Base-by-base conservation (phyloP, 2,797 vertebrate genomes). In the Poliocrania exsul region DNA sequence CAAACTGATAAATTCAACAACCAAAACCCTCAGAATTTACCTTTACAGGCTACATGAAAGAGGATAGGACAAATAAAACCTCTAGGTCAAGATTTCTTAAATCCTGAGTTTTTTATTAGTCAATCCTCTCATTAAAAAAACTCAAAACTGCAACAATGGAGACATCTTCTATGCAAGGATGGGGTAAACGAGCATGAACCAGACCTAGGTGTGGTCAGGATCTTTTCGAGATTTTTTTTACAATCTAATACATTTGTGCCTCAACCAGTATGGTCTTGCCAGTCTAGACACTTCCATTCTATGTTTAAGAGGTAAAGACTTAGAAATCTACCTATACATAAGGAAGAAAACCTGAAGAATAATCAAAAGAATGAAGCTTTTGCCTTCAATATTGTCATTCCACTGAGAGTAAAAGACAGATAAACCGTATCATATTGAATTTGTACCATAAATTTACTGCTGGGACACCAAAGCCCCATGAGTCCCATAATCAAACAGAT, bases 201-300 rank as follows among this genome's bases (percentile, higher is more conserved):
- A 71, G 35, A 83, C 44, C 15, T 29, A 54, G 0, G 0, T 26
- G 18, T 0, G 0, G 26, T 49, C 73, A 70, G 18, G 29, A 54
- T 16, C 42, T 53, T 62, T 19, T 24, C 0, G 7, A 88, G 69
- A 35, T 19, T 75, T 42, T 75, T 42, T 94, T 61, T n/a, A 57
- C 1, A 2, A 64, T 46, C 46, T 38, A 60, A 13, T 35, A 15
- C 4, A 6, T 29, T 60, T 7, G 1, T 44, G 26, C 25, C 44
- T 77, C 46, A 85, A 33, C 17, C 50, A 51, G 24, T 28, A 54
- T 9, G 10, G 72, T 67, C 70, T 54, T 58, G 49, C 29, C 46
- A 84, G 46, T 10, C 44, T 50, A 72, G 18, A 42, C 4, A 24
- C 26, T 73, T 57, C 31, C 42, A 42, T 35, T 74, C 46, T 13